Percentiles rank a stretch among this genome's conserved stretches.
Evolutionary conservation across 2,113 vertebrate genomes (phyloP).

Genomic region (Dendropsophus ebraccatus): DNA sequence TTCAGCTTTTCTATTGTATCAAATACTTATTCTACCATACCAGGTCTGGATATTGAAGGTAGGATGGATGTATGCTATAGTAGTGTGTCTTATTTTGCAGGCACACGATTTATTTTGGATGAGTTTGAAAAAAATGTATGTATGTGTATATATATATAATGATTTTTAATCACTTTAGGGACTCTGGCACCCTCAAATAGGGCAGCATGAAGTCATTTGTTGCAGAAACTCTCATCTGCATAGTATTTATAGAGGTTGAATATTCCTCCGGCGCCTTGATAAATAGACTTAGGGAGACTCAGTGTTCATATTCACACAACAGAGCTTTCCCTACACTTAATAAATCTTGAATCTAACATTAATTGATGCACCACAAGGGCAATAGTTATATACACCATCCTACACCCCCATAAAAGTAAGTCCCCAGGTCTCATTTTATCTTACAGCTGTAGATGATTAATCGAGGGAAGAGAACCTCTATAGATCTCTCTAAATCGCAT

Average conservation of each 20-base stretch:
- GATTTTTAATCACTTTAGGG: too few species aligned
- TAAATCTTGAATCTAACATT: background rate
- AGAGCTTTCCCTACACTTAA: conserved; percentile 2
- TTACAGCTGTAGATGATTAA: background rate
- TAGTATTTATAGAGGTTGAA: conserved; percentile 8
- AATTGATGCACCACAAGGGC: conserved; percentile 19
- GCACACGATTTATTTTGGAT: too few species aligned
- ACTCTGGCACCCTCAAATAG: too few species aligned
- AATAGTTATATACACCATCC: background rate
- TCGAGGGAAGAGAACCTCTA: background rate
- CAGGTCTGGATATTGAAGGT: too few species aligned
- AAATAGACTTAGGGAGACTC: conserved; percentile 1
- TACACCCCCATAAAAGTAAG: background rate
- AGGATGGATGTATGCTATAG: too few species aligned
- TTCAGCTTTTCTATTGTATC: too few species aligned
- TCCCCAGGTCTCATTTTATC: background rate
- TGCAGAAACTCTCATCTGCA: background rate
- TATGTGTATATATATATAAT: too few species aligned
- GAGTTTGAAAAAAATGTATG: too few species aligned
- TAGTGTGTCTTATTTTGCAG: too few species aligned
- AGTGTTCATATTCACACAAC: background rate
- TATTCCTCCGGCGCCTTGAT: conserved; percentile 10
- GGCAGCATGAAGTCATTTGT: too few species aligned
- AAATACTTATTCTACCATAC: too few species aligned
- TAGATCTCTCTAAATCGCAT: background rate